These are phyloP conservation scores for Heteromyza rotundicornis DNA, from an alignment of 2,888 invertebrate species.

Conservation along the genomic window DNA sequence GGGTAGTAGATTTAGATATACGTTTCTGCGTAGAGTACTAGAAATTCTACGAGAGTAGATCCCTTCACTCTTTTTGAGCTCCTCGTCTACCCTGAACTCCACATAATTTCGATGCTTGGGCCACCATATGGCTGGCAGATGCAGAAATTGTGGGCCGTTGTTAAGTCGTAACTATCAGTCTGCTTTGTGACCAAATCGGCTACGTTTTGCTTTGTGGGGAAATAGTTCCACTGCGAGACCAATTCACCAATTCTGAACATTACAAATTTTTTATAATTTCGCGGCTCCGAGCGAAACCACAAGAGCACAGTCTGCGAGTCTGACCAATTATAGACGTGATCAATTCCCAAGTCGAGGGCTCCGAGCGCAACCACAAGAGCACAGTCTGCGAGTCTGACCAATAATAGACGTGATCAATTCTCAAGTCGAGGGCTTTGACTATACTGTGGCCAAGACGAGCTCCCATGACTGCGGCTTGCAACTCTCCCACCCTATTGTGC, in stretches of 20 bases:
- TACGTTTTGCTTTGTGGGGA: slow-evolving; percentile 28
- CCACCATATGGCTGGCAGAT: too few species aligned
- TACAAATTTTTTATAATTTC: slow-evolving; percentile 31
- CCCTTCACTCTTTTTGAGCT: too few species aligned
- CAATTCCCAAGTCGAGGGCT: slow-evolving; percentile 25
- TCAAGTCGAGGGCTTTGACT: slow-evolving; percentile 21
- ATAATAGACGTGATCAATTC: slow-evolving; percentile 25
- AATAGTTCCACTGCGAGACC: slow-evolving; percentile 20
- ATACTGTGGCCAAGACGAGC: slow-evolving; percentile 27
- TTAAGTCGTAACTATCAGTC: too few species aligned
- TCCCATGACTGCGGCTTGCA: slow-evolving; percentile 36
- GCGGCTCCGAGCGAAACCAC: slow-evolving; percentile 36
- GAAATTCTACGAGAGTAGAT: too few species aligned
- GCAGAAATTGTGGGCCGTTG: too few species aligned
- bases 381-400: slow-evolving; percentile 44
- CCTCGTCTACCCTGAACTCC: too few species aligned
- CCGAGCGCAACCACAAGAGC: slow-evolving; percentile 23
- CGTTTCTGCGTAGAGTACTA: too few species aligned
- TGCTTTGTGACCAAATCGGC: slow-evolving; percentile 31
- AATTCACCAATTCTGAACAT: slow-evolving; percentile 29
- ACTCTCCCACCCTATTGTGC: slow-evolving; percentile 32
- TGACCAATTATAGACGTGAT: slow-evolving; percentile 33
- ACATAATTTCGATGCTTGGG: too few species aligned
- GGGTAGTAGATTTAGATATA: too few species aligned
- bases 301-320: slow-evolving; percentile 40